phyloP scores from a whole-genome alignment of 2,113 vertebrate genomes.

The Acrocephalus kingi region DNA sequence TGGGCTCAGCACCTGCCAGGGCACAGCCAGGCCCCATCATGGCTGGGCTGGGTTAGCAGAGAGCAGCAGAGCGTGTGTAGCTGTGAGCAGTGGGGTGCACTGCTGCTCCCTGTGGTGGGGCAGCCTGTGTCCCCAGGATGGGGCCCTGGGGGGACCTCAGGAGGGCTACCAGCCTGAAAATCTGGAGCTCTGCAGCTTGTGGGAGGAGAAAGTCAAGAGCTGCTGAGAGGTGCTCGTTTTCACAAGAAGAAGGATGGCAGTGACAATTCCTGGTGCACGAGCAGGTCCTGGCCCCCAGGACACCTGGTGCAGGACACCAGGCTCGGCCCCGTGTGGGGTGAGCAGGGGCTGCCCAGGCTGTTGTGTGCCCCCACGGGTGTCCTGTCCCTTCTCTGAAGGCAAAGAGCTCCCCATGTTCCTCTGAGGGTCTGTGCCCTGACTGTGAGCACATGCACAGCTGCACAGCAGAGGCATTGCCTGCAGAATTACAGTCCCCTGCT shows the following conservation, averaged over 20 bases:
- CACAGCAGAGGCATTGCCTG: neutral
- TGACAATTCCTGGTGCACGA: fast-evolving
- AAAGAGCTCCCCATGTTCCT: neutral
- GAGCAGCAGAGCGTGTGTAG: fast-evolving
- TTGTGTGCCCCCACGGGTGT: fast-evolving
- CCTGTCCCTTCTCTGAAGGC: neutral
- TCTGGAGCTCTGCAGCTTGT: neutral
- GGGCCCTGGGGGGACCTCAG: neutral
- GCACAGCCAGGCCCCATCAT: fast-evolving
- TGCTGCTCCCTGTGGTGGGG: fast-evolving
- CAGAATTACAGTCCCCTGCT: neutral
- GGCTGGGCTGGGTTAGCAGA: neutral
- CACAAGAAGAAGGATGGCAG: neutral
- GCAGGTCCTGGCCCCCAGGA: fast-evolving
- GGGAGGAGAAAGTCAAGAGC: neutral
- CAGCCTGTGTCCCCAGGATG: neutral
- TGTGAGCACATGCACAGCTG: fast-evolving
- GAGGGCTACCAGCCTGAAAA: neutral
- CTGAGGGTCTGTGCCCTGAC: neutral
- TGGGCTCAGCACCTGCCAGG: neutral
- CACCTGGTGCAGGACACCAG: neutral
- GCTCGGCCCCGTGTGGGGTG: neutral
- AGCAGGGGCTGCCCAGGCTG: neutral
- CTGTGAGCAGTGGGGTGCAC: neutral
- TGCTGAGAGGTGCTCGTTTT: neutral